Base-by-base conservation (phyloP, 2,113 vertebrate species). In the Myxocyprinus asiaticus region DNA sequence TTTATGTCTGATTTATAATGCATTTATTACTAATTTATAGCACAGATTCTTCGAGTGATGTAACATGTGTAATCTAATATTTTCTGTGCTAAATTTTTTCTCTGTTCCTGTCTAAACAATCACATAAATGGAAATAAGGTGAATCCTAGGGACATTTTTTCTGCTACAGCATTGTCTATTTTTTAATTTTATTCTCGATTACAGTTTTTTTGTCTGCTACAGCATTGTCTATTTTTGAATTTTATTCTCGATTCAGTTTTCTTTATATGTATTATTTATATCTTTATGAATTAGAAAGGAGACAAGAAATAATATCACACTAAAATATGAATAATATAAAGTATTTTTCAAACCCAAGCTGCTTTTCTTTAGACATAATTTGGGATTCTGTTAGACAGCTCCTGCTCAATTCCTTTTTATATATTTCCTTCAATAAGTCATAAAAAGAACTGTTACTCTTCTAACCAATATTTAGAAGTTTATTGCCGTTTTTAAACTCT, bases 41-140 rank as follows among this genome's bases (percentile, higher is more conserved):
- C 22, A 33, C 22, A 1, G 22, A 33, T 33, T 33, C 22, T 33
- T 33, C 22, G 3, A 33, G n/a, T 72, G 33, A 72, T 58, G 69
- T 44, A 72, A 72, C 69, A 72, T 72, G 69, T 17, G 53, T 17
- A 72, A 59, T 59, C 14, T 17, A 59, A 72, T 58, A 72, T 59
- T 72, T 72, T 53, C 42, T 45, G 33, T 15, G 69, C 53, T 44
- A 53, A 72, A 45, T 59, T 33, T 59, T 44, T 6, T 53, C 1
- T 9, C 9, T 7, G 44, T 77, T 67, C 44, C 33, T 62, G 56
- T 78, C 67, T 69, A 78, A 45, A 70, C 22, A 33, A 33, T 33
- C 22, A 33, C 77, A n/a, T 61, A 50, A 50, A 59, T 42, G 9
- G 50, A 42, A 44, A 33, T 50, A 12, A 78, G 44, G 76, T 69